Percentiles rank a stretch among this genome's conserved stretches.
phyloP scores from a whole-genome alignment of 1,140 invertebrate species.

The Archivesica marissinica region DNA sequence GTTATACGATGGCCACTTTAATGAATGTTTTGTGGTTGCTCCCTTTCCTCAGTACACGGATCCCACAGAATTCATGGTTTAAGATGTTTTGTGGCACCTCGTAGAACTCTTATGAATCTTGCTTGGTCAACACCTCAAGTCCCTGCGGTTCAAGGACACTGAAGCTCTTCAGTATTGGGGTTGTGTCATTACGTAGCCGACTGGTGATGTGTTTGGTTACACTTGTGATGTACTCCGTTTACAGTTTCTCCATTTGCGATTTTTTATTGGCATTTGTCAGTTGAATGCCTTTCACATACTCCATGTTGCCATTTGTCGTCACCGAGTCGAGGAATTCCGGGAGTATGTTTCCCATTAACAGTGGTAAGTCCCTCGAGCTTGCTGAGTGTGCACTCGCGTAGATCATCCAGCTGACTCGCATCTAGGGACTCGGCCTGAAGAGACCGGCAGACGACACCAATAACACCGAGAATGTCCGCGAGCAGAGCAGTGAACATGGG shows the following conservation, averaged over 20 bases:
- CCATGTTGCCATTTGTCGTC: not conserved
- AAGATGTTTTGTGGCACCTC: no score
- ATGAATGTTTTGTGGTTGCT: no score
- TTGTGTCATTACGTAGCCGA: not conserved
- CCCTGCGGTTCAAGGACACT: not conserved
- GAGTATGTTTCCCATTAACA: not conserved
- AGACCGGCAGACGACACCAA: not conserved
- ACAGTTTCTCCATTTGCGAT: not conserved
- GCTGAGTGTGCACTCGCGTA: not conserved
- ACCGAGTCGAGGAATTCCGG: not conserved
- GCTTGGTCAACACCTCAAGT: not conserved
- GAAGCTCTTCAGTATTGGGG: not conserved
- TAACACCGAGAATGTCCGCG: not conserved
- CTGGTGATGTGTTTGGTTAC: not conserved
- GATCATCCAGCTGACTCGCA: not conserved
- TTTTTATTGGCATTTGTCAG: not conserved
- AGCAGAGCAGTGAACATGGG: constrained; percentile 2
- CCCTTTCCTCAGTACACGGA: no score
- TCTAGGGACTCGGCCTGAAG: not conserved
- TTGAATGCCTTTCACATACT: not conserved
- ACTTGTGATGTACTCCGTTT: not conserved
- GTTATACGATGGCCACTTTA: no score
- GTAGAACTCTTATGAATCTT: no score
- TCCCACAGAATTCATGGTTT: no score
- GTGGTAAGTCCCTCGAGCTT: not conserved